Percentiles rank a stretch among this genome's conserved stretches.
These are phyloP conservation scores for Batillaria attramentaria DNA, from an alignment of 1,140 invertebrate species.

Conservation along the genomic window DNA sequence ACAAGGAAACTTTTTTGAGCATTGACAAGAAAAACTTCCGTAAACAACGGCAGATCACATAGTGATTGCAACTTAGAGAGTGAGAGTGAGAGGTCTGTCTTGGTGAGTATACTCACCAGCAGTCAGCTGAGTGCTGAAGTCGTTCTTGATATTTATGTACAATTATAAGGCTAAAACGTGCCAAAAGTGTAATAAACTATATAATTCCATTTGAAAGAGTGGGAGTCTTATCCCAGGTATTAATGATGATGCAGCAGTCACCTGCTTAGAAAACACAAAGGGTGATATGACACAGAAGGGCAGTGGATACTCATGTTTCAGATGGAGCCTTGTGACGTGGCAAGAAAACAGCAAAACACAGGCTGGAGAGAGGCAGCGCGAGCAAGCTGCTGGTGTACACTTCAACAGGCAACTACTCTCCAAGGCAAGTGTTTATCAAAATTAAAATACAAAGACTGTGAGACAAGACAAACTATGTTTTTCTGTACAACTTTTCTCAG, in stretches of 20 bases:
- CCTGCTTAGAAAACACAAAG: neutral
- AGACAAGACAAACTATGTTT: no score
- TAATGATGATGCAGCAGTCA: neutral
- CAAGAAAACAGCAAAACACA: slow-evolving; percentile 37
- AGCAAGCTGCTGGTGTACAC: slow-evolving; percentile 44
- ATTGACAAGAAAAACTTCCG: neutral
- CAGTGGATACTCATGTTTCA: slow-evolving; percentile 6
- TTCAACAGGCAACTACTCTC: slow-evolving; percentile 40
- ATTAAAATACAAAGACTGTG: no score
- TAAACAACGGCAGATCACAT: neutral
- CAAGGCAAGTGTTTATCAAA: no score
- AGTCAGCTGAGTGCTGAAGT: no score
- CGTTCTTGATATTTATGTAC: neutral
- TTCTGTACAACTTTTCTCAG: no score
- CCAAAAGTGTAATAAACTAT: neutral
- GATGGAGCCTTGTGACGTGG: slow-evolving; percentile 48
- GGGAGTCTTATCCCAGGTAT: neutral
- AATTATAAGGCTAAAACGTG: neutral
- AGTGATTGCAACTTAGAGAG: neutral
- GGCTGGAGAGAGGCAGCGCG: slow-evolving; percentile 35
- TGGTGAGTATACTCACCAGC: no score
- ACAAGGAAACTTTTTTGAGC: neutral
- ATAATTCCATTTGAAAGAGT: neutral
- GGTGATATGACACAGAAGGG: neutral
- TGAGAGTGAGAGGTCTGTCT: no score